Evolutionary conservation across 2,113 vertebrate species (phyloP).

Genomic region (Muntiacus muntjak): DNA sequence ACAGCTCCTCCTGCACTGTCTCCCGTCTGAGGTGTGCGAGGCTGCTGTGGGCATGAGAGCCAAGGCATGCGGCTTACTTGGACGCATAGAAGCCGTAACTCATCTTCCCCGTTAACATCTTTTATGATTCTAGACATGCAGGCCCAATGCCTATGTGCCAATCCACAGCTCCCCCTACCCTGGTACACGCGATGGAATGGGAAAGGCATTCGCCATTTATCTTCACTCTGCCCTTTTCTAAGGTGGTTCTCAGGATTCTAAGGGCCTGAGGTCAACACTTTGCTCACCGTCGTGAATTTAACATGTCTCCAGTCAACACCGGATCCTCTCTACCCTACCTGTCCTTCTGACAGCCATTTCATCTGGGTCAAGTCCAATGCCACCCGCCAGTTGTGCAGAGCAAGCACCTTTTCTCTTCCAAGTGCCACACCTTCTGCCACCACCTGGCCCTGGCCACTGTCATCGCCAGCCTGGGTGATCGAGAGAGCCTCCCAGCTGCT

Average conservation of each 20-base stretch:
- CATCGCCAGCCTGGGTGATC: not conserved
- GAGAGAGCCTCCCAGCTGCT: not conserved
- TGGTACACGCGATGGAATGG: not conserved
- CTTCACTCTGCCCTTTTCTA: not conserved
- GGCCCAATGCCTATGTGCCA: no score
- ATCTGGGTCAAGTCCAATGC: not conserved
- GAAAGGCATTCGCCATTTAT: not conserved
- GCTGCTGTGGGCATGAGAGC: not conserved
- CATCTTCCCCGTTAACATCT: not conserved
- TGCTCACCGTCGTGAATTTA: not conserved
- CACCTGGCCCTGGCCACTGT: not conserved
- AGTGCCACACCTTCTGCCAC: not conserved
- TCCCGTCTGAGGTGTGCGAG: not conserved
- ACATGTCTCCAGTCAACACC: not conserved
- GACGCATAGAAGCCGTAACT: not conserved
- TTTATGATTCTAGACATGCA: not conserved
- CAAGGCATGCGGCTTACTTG: no score
- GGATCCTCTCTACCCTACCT: not conserved
- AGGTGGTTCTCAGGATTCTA: not conserved
- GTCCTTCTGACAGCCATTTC: not conserved
- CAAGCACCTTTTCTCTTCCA: not conserved
- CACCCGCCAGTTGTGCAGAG: not conserved
- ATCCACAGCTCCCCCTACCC: not conserved
- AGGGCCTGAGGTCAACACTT: not conserved
- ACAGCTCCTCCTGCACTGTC: not conserved